phyloP scores from a whole-genome alignment of 2,888 invertebrate genomes.

The Nemapogon koenigi region DNA sequence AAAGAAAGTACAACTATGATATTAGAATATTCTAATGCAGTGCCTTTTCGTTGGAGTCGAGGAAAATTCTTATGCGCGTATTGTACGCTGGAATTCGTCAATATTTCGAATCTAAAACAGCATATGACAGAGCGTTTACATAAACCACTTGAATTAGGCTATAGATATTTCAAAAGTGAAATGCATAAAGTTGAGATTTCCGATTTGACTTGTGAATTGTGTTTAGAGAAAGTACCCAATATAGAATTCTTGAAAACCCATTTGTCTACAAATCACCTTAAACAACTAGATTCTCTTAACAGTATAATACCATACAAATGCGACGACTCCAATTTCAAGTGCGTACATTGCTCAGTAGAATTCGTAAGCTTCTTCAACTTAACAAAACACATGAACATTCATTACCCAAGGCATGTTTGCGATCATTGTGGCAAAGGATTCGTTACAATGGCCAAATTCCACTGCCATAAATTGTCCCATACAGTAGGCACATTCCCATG shows the following conservation, averaged over 20 bases:
- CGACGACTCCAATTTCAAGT: not conserved
- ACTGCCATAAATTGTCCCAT: conserved; percentile 46
- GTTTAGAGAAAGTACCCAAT: not conserved
- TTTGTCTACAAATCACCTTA: not conserved
- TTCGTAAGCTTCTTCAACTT: not conserved
- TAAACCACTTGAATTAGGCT: not conserved
- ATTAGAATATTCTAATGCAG: not conserved
- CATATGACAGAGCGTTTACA: conserved; percentile 14
- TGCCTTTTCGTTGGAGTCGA: conserved; percentile 4
- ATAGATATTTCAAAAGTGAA: not conserved
- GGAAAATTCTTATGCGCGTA: conserved; percentile 5
- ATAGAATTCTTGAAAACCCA: conserved; percentile 4
- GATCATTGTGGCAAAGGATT: conserved; percentile 26
- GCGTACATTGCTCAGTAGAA: not conserved
- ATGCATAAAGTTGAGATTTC: conserved; percentile 3
- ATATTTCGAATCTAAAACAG: conserved; percentile 19
- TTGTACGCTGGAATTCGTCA: not conserved
- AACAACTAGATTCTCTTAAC: not conserved
- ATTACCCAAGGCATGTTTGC: conserved; percentile 25
- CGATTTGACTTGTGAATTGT: not conserved
- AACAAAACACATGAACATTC: conserved; percentile 22
- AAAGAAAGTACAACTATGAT: not conserved
- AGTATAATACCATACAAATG: conserved; percentile 4
- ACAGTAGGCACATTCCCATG: conserved; percentile 44
- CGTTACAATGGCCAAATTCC: conserved; percentile 36